Conservation (phyloP, 2,888 invertebrate genomes). For the Chaitophorus viminalis region DNA sequence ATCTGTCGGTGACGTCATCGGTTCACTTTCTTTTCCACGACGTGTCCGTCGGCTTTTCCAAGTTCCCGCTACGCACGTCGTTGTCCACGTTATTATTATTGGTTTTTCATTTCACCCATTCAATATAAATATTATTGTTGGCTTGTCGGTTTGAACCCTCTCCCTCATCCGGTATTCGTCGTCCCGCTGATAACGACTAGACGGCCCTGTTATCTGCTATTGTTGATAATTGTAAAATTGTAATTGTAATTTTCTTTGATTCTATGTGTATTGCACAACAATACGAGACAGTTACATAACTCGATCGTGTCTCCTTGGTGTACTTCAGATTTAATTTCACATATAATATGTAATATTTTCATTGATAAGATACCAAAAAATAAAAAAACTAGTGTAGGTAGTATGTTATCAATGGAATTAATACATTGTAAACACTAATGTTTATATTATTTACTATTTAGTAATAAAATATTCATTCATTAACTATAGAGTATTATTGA, state of each 20-base stretch:
- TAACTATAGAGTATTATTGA: not conserved
- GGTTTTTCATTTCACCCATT: not conserved
- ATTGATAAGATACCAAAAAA: too few relatives aligned
- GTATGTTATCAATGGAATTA: too few relatives aligned
- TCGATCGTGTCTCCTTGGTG: too few relatives aligned
- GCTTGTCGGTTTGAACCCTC: not conserved
- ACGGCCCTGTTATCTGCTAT: not conserved
- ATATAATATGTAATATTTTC: too few relatives aligned
- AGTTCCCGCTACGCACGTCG: not conserved
- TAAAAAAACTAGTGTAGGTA: too few relatives aligned
- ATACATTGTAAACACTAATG: too few relatives aligned
- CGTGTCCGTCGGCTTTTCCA: slow-evolving; percentile 9
- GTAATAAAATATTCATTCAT: not conserved
- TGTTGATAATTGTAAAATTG: too few relatives aligned
- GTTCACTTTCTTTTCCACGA: slow-evolving; percentile 48
- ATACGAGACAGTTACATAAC: too few relatives aligned
- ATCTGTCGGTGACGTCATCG: not conserved
- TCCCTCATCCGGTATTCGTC: not conserved
- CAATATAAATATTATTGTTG: too few relatives aligned
- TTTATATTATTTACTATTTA: too few relatives aligned
- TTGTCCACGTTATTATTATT: not conserved
- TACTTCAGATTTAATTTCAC: too few relatives aligned
- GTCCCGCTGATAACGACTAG: not conserved
- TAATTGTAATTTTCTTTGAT: not conserved
- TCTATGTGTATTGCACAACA: not conserved